Evolutionary conservation across 2,113 vertebrate genomes (phyloP).

Genomic region (Limnothrissa miodon): DNA sequence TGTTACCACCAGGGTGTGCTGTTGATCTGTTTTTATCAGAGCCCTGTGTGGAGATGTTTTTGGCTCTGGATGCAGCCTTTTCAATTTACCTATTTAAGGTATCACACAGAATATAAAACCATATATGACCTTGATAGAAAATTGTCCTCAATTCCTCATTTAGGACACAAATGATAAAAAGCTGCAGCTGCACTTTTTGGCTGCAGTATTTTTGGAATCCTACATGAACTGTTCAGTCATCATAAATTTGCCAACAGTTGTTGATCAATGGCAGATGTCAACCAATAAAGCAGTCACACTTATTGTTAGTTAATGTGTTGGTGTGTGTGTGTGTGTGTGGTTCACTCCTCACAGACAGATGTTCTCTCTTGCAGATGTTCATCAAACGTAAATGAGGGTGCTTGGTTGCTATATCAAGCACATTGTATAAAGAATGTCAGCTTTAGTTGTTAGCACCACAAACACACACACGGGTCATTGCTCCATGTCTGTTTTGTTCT

Average conservation of each 20-base stretch:
- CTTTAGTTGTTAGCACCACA: background rate
- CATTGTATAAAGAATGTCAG: slow-evolving; percentile 14
- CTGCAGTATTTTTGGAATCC: background rate
- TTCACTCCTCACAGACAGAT: background rate
- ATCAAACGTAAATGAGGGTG: slow-evolving; percentile 30
- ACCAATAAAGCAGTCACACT: background rate
- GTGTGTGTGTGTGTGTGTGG: background rate
- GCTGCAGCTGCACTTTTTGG: background rate
- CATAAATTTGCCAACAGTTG: background rate
- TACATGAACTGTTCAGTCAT: background rate
- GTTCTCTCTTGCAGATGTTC: slow-evolving; percentile 31
- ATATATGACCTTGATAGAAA: background rate
- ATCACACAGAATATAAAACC: background rate
- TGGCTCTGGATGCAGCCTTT: background rate
- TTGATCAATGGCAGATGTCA: background rate
- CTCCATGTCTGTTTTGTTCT: background rate
- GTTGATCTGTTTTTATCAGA: background rate
- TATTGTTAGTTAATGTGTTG: background rate
- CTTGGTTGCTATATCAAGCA: slow-evolving; percentile 11
- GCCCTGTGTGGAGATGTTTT: no score
- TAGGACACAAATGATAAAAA: background rate
- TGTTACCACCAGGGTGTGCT: background rate
- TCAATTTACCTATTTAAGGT: background rate
- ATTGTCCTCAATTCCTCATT: background rate
- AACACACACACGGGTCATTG: background rate